These are phyloP conservation scores for Atta texana DNA, from an alignment of 1,140 invertebrate species.

Conservation along the genomic window DNA sequence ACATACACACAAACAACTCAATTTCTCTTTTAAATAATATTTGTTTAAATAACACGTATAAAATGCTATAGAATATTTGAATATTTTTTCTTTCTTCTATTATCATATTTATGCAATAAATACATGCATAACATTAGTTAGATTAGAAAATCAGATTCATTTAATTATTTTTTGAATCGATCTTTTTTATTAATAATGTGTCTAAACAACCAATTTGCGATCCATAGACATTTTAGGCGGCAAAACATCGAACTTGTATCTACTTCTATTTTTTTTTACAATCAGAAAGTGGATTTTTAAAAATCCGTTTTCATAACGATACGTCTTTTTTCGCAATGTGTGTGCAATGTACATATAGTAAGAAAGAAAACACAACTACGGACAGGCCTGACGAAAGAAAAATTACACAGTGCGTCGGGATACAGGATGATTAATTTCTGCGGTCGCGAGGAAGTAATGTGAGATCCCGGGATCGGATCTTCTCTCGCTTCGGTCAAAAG, in stretches of 20 bases:
- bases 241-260: neutral
- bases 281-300: slow-evolving; percentile 12
- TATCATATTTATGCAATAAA: neutral
- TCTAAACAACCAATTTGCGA: neutral
- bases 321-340: neutral
- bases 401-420: slow-evolving; percentile 39
- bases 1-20: neutral
- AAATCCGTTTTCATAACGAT: slow-evolving; percentile 38
- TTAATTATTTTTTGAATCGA: neutral
- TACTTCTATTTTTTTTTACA: neutral
- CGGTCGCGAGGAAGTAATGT: slow-evolving; percentile 45
- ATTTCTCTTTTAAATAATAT: neutral
- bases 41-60: neutral
- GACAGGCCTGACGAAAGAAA: slow-evolving; percentile 47
- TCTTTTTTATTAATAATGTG: neutral
- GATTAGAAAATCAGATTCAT: neutral
- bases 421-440: slow-evolving; percentile 56
- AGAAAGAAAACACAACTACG: slow-evolving; percentile 18
- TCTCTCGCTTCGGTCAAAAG: slow-evolving; percentile 39
- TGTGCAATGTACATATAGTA: neutral
- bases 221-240: neutral
- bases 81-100: neutral
- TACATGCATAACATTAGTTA: neutral
- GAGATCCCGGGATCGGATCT: slow-evolving; percentile 38
- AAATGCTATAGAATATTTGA: neutral